A percentile compares a stretch with the other conserved stretches of the same genome.
These are phyloP conservation scores for Helicoverpa zea DNA, from an alignment of 1,140 invertebrate species.

Conservation along the genomic window DNA sequence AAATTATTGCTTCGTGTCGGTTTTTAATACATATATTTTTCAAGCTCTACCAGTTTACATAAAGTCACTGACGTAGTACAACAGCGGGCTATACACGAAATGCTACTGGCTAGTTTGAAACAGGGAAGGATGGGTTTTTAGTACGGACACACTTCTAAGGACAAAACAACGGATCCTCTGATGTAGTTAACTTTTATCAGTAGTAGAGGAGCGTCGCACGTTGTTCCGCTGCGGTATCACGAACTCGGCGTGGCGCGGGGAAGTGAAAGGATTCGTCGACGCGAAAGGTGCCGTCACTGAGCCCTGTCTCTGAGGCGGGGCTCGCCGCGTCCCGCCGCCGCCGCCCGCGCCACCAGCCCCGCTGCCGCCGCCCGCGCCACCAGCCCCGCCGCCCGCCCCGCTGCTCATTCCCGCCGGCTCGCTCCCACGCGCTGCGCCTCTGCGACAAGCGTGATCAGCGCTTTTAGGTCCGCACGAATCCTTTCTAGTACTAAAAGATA, in stretches of 20 bases:
- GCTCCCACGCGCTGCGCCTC: slow-evolving; percentile 10
- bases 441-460: slow-evolving; percentile 35
- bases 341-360: not conserved
- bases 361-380: slow-evolving; percentile 25
- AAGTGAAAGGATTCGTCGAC: slow-evolving; percentile 34
- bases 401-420: not conserved
- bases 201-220: slow-evolving; percentile 69
- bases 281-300: slow-evolving; percentile 34
- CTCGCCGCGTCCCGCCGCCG: slow-evolving; percentile 39
- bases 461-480: not conserved
- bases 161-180: slow-evolving; percentile 2
- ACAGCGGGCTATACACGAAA: slow-evolving; percentile 7
- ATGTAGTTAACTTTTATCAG: slow-evolving; percentile 59
- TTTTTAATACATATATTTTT: not conserved
- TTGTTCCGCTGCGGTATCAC: slow-evolving; percentile 86
- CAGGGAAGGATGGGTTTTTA: slow-evolving; percentile 4
- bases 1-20: slow-evolving; percentile 14
- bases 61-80: no score
- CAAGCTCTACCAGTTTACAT: slow-evolving; percentile 30
- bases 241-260: slow-evolving; percentile 85
- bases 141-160: slow-evolving; percentile 22
- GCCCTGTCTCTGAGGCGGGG: slow-evolving; percentile 47
- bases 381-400: not conserved
- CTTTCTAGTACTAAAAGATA: slow-evolving; percentile 8
- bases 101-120: slow-evolving; percentile 26